These are phyloP conservation scores for Apis dorsata DNA, from an alignment of 1,140 invertebrate genomes.

Conservation along the genomic window DNA sequence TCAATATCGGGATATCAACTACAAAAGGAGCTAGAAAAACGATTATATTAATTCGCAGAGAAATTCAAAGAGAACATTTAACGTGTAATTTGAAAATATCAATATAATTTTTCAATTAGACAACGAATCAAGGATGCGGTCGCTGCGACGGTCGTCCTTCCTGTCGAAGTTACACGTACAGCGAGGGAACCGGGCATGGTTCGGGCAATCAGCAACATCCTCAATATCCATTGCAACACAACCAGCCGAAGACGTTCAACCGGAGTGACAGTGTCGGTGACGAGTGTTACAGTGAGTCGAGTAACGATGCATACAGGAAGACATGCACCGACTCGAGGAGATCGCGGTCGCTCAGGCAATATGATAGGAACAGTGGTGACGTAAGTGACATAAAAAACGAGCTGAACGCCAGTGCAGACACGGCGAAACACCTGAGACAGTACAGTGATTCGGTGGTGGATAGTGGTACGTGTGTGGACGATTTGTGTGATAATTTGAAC, in stretches of 20 bases:
- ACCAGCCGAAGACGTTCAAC: constrained; percentile 54
- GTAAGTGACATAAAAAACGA: constrained; percentile 63
- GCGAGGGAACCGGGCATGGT: constrained; percentile 58
- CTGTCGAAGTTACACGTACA: constrained; percentile 69
- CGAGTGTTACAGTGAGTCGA: constrained; percentile 64
- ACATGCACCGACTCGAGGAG: constrained; percentile 50
- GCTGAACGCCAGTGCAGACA: constrained; percentile 44
- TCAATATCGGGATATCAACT: too few species aligned
- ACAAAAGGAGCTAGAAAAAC: too few species aligned
- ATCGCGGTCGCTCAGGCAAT: constrained; percentile 46
- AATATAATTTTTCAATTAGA: constrained; percentile 4
- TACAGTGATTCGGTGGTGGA: constrained; percentile 75
- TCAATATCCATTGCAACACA: constrained; percentile 54
- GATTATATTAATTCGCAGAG: too few species aligned
- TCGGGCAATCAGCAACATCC: constrained; percentile 33
- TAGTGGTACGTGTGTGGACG: constrained; percentile 66
- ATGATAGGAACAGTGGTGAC: constrained; percentile 65
- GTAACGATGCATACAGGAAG: constrained; percentile 52
- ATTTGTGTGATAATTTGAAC: constrained; percentile 72
- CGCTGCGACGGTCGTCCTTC: constrained; percentile 61
- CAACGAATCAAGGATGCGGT: constrained; percentile 51
- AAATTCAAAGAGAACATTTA: too few species aligned
- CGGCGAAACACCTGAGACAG: constrained; percentile 69
- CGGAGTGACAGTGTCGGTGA: constrained; percentile 74
- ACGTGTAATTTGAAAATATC: too few species aligned